A percentile compares a stretch with the other conserved stretches of the same genome.
Evolutionary conservation across 2,113 vertebrate species (phyloP).

Genomic region (Amblyopsis rosae): DNA sequence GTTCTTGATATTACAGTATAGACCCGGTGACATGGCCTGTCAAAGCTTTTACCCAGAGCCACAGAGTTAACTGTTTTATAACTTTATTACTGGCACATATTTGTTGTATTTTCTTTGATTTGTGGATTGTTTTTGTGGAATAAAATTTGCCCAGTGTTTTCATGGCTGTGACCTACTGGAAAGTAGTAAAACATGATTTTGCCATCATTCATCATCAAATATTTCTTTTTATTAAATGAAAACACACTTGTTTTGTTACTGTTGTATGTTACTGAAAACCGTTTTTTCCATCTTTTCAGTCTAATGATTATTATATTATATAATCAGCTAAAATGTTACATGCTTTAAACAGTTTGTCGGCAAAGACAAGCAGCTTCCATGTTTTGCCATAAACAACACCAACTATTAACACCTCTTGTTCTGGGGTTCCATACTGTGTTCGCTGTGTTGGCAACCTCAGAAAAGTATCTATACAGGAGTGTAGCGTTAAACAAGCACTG

Average conservation of each 20-base stretch:
- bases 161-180: no score
- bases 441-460: background rate
- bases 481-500: background rate
- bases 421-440: background rate
- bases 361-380: background rate
- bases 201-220: no score
- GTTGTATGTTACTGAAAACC: no score
- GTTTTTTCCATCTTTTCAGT: no score
- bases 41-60: constrained; percentile 34
- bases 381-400: background rate
- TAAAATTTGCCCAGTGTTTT: no score
- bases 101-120: no score
- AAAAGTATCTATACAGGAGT: constrained; percentile 34
- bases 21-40: constrained; percentile 33
- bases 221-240: no score
- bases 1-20: constrained; percentile 54
- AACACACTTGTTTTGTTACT: no score
- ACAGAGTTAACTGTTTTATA: constrained; percentile 28
- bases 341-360: background rate
- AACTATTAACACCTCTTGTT: constrained; percentile 38
- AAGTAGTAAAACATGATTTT: no score
- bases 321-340: no score
- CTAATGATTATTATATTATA: no score
- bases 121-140: no score
- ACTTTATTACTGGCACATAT: constrained; percentile 30